Percentiles rank a stretch among this genome's conserved stretches.
Evolutionary conservation across 2,888 invertebrate genomes (phyloP).

Genomic region (Petrolisthes manimaculis): DNA sequence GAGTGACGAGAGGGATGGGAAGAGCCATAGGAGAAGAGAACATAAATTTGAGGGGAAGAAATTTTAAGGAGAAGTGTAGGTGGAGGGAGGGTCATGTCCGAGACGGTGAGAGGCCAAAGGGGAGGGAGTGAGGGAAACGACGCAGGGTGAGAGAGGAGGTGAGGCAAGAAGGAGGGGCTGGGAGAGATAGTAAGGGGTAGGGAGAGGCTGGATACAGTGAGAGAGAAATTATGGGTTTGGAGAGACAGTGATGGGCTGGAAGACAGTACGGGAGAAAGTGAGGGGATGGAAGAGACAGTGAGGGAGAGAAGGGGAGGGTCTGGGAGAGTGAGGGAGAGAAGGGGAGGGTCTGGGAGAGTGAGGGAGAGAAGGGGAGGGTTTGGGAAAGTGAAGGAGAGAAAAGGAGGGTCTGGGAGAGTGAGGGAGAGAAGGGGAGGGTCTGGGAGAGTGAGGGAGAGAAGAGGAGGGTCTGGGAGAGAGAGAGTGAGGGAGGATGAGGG

Average conservation of each 20-base stretch:
- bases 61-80: neutral
- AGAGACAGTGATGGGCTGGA: neutral
- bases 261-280: neutral
- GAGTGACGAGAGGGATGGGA: conserved; percentile 19
- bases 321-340: neutral
- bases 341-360: neutral
- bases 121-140: no score
- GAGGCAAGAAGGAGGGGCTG: neutral
- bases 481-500: no score
- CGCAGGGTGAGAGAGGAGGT: conserved; percentile 5
- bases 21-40: neutral
- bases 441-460: neutral
- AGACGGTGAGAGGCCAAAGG: neutral
- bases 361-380: neutral
- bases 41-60: conserved; percentile 12
- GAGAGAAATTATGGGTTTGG: neutral
- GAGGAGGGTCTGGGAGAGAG: neutral
- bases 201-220: neutral
- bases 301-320: neutral
- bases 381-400: neutral
- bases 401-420: neutral
- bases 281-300: neutral
- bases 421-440: neutral
- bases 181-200: neutral
- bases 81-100: neutral